Evolutionary conservation across 2,888 invertebrate genomes (phyloP).

Genomic region (Leucophenga maculata): DNA sequence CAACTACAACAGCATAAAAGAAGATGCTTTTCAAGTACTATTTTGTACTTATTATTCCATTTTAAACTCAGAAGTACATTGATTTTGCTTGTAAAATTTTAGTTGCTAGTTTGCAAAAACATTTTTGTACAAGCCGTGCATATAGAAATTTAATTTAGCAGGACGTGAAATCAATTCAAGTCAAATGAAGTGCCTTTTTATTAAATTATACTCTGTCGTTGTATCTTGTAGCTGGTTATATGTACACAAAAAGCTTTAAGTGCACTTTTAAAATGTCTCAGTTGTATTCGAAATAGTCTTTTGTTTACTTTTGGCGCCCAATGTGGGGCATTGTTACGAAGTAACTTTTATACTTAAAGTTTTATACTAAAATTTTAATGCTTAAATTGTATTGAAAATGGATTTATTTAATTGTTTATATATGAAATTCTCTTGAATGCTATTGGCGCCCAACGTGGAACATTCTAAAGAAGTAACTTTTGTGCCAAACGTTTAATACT

Average conservation of each 20-base stretch:
- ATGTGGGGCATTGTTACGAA: no score
- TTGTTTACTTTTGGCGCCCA: no score
- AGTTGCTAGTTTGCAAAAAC: background rate
- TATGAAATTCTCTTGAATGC: no score
- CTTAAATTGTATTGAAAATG: no score
- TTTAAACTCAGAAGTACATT: background rate
- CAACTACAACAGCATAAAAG: background rate
- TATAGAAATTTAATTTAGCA: constrained; percentile 59
- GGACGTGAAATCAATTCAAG: constrained; percentile 63
- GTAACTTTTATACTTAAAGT: no score
- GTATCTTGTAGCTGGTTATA: background rate
- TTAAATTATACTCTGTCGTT: constrained; percentile 20
- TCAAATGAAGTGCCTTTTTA: constrained; percentile 63
- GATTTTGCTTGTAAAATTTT: constrained; percentile 5
- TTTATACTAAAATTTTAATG: no score
- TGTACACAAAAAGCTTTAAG: background rate
- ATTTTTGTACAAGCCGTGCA: no score
- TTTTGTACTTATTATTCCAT: constrained; percentile 14
- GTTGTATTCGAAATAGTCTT: no score
- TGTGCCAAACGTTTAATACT: no score
- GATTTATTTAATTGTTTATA: no score
- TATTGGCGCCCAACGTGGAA: no score
- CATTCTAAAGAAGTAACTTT: no score
- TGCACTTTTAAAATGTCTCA: background rate
- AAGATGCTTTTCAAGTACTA: constrained; percentile 22